Evolutionary conservation across 2,888 invertebrate species (phyloP), one percentile per base, ranked within the genome.

Genomic region (Dolichopus griseipennis): DNA sequence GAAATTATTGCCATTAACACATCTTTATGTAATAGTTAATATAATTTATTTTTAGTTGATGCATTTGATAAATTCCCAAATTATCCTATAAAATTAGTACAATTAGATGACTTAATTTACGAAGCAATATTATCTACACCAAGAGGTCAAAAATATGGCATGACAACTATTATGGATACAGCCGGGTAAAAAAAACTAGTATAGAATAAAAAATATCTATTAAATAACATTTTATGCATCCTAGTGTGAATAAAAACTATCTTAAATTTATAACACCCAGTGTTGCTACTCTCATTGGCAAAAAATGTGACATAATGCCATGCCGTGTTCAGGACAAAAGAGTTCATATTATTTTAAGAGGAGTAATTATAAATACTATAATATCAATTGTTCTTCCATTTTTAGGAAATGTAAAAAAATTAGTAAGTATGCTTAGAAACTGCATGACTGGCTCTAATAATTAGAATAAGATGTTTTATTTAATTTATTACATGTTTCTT

Each of bases 51-150:
- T 41, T 41, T 18, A 69, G 69, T 69, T 34, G 69, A 69, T 61
- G 69, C 69, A 52, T 69, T 69, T 27, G 65, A 65, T 62, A 62
- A 65, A 65, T 65, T 69, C 62, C 65, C 65, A 37, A 69, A 69
- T n/a, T 69, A 69, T 41, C 61, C 65, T n/a, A 67, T 62, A 12
- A 67, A 69, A 41, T 65, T 69, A 41, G 67, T 67, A 1, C 67
- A 69, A 62, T 65, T 69, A n/a, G 69, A 69, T 61, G 69, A 69
- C 43, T 43, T 69, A n/a, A 61, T 67, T 61, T 69, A 67, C 27
- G 69, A 69, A 67, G 65, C 66, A 2, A 65, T 65, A 10, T 41
- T 69, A 41, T 27, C 69, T 18, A 20, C 67, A 62, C 69, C 69
- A 0, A 27, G 34, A 15, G 65, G 67, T 21, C 69, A 69, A 65